Conservation (phyloP, 2,113 vertebrate genomes). For the Chaetodon trifascialis region DNA sequence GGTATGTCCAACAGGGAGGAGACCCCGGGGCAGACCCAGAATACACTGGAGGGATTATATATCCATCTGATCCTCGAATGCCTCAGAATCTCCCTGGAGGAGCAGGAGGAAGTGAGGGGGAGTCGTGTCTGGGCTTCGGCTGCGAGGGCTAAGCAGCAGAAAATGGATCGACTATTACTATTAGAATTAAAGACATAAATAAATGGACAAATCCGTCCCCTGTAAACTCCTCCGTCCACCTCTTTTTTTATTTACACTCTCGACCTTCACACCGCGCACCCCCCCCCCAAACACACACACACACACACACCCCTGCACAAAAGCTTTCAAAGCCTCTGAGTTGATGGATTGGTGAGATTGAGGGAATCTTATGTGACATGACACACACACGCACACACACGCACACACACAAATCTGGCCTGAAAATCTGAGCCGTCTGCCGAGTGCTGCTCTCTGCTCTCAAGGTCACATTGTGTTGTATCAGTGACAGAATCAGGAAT, state of each 20-base stretch:
- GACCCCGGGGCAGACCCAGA: constrained; percentile 1
- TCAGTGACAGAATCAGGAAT: constrained; percentile 56
- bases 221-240: neutral
- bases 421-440: constrained; percentile 36
- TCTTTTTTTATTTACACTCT: neutral
- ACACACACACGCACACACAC: constrained; percentile 14
- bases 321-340: constrained; percentile 38
- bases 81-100: neutral
- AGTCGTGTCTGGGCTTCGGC: neutral
- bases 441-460: constrained; percentile 44
- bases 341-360: constrained; percentile 54
- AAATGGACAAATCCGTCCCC: neutral
- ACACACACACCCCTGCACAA: neutral
- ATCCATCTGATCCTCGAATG: constrained; percentile 15
- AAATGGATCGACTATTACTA: neutral
- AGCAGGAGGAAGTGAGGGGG: neutral
- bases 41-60: neutral
- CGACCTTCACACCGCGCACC: neutral
- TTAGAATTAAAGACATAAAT: neutral
- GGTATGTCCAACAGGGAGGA: constrained; percentile 19
- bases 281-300: neutral
- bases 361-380: constrained; percentile 31
- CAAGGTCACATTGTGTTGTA: constrained; percentile 57
- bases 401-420: constrained; percentile 28
- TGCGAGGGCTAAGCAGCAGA: neutral